Evolutionary conservation across 2,888 invertebrate genomes (phyloP), one percentile per base, ranked within the genome.

Genomic region (Epistrophella euchroma): DNA sequence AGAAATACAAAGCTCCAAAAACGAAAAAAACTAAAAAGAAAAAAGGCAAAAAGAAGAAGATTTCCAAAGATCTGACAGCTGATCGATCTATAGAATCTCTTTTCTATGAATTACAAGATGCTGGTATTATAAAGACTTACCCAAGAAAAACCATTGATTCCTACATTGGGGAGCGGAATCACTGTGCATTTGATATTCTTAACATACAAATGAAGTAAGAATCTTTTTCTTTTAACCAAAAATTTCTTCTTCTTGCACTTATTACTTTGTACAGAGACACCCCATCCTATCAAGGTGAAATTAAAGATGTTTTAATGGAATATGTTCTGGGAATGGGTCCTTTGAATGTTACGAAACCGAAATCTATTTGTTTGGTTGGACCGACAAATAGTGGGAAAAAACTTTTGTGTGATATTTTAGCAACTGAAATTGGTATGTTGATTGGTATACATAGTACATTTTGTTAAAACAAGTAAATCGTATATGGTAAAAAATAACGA

Each of bases 351-450:
- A 89, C 91, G 4, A 93, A 92, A 88, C 92, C 93, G 0, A 94
- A 93, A 90, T 95, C 96, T 0, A 93, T 96, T 13, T 92, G 96
- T 70, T 93, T 97, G 37, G 94, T 94, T 73, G 97, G 97, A 0
- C 95, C 96, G 0, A 91, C 93, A 0, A 94, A 94, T 60, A 93
- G 93, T 88, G 97, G 96, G 0, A 96, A 97, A 90, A 94, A 94
- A 88, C 93, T 95, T 88, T 90, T 97, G 22, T 95, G 95, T 0
- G 93, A 96, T 88, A 95, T 96, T 0, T 93, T 97, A 58, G 96
- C 96, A 88, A 94, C 94, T 4, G 96, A 96, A 91, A 93, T 95
- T 2, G 91, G 92, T 90, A 90, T 76, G 28, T 47, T 45, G 17
- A 17, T n/a, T n/a, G n/a, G n/a, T n/a, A n/a, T n/a, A n/a, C 17